Conservation (phyloP, 1,140 invertebrate genomes). For the Temnothorax nylanderi region DNA sequence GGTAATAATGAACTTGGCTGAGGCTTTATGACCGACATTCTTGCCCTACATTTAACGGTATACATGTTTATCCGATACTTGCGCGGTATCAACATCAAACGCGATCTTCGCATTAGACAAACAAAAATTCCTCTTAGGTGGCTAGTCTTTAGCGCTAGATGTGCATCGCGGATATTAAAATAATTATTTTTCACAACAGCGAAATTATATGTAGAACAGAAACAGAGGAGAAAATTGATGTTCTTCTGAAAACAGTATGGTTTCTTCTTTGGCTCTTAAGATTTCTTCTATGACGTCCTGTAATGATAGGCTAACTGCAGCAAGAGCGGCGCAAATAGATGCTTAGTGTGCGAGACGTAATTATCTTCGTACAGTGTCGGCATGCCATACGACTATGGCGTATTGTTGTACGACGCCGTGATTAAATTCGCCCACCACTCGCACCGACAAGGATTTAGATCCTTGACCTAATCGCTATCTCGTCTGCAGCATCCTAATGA, state of each 20-base stretch:
- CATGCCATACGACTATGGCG: slow-evolving; percentile 49
- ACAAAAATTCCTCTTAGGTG: background rate
- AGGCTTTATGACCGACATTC: slow-evolving; percentile 28
- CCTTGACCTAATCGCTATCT: slow-evolving; percentile 68
- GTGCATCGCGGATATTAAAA: background rate
- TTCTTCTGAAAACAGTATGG: background rate
- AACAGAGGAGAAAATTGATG: background rate
- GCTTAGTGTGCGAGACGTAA: slow-evolving; percentile 60
- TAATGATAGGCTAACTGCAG: background rate
- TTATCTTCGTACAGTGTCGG: slow-evolving; percentile 63
- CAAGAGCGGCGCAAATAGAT: slow-evolving; percentile 14
- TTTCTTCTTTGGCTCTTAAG: background rate
- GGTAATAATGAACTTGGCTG: slow-evolving; percentile 42
- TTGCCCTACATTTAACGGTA: slow-evolving; percentile 10
- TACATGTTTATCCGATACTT: background rate
- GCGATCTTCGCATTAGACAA: background rate
- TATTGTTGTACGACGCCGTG: slow-evolving; percentile 61
- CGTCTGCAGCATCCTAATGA: slow-evolving; percentile 25
- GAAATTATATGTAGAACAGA: background rate
- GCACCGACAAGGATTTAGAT: slow-evolving; percentile 66
- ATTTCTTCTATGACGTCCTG: background rate
- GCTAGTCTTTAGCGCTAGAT: background rate
- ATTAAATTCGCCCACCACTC: slow-evolving; percentile 67
- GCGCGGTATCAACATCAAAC: background rate
- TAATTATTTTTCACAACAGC: background rate